Conservation (phyloP, 2,113 vertebrate species). For the Apeltes quadracus region DNA sequence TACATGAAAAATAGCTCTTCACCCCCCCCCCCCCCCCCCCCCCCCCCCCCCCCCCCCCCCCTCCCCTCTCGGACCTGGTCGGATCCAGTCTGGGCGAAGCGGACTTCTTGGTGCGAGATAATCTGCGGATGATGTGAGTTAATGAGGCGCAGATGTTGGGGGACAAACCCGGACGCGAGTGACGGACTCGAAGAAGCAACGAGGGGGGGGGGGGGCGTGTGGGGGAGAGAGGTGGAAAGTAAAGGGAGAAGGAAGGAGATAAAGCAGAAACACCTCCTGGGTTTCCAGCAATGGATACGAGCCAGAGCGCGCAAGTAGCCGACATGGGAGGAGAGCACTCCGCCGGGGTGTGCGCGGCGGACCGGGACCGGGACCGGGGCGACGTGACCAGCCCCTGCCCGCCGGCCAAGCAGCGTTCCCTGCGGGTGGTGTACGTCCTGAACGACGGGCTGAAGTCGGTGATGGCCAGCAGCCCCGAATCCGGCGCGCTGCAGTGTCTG, state of each 20-base stretch:
- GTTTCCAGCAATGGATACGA: constrained; percentile 71
- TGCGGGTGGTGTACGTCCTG: constrained; percentile 86
- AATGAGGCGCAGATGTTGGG: constrained; percentile 74
- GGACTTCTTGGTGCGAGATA: constrained; percentile 72
- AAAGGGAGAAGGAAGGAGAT: constrained; percentile 26
- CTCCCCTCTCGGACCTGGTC: constrained; percentile 70
- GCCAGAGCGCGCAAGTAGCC: constrained; percentile 65
- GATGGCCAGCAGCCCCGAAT: constrained; percentile 85
- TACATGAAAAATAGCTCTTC: too few relatives aligned
- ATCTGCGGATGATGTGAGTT: constrained; percentile 69
- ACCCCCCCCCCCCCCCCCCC: too few relatives aligned
- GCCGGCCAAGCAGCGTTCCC: constrained; percentile 78
- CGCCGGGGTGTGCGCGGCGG: constrained; percentile 31
- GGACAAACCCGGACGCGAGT: constrained; percentile 61
- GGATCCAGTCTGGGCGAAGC: constrained; percentile 64
- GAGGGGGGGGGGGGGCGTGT: too few relatives aligned
- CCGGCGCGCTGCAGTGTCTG: constrained; percentile 87
- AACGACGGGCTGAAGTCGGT: constrained; percentile 82
- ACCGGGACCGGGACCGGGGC: constrained; percentile 58
- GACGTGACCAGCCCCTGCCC: constrained; percentile 70
- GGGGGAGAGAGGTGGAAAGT: constrained; percentile 40
- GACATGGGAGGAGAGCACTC: constrained; percentile 78
- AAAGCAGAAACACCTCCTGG: constrained; percentile 1
- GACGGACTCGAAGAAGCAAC: too few relatives aligned
- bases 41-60: too few relatives aligned